Percentiles rank a stretch among this genome's conserved stretches.
phyloP scores from a whole-genome alignment of 2,797 vertebrate genomes.

The Mastacembelus armatus region DNA sequence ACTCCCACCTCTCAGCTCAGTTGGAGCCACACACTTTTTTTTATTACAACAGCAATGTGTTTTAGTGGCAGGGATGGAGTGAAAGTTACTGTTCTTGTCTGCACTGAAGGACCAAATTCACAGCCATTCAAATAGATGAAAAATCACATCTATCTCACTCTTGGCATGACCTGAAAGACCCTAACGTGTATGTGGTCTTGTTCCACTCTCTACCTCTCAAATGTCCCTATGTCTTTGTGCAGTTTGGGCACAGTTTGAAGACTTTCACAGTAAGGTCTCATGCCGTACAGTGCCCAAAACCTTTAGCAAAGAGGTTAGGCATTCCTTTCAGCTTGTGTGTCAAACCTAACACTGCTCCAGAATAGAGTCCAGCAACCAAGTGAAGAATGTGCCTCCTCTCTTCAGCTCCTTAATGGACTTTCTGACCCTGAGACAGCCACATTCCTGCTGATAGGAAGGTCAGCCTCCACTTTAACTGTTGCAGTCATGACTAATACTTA shows the following conservation, averaged over 20 bases:
- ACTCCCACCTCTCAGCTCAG: not conserved
- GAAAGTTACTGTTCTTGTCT: too few species aligned
- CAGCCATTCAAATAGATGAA: conserved; percentile 25
- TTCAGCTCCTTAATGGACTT: conserved; percentile 47
- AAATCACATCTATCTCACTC: conserved; percentile 49
- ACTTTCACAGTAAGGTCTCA: conserved; percentile 72
- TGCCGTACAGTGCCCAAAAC: conserved; percentile 38
- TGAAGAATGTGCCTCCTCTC: conserved; percentile 62
- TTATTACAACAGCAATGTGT: conserved; percentile 2
- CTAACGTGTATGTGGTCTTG: conserved; percentile 34
- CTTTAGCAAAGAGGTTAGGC: conserved; percentile 71
- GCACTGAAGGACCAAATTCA: conserved; percentile 8
- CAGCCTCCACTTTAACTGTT: conserved; percentile 32
- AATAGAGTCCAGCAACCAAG: conserved; percentile 57
- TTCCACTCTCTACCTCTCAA: conserved; percentile 47
- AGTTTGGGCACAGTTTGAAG: conserved; percentile 36
- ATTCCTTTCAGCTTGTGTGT: conserved; percentile 74
- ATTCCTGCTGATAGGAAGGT: conserved; percentile 47
- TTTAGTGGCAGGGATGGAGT: too few species aligned
- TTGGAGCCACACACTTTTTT: not conserved
- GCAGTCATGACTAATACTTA: conserved; percentile 25
- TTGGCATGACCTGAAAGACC: conserved; percentile 57
- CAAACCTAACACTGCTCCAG: conserved; percentile 67
- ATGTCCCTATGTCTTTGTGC: conserved; percentile 34
- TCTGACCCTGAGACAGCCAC: conserved; percentile 65